Conservation (phyloP, 2,888 invertebrate species). For the Elmis aenea region DNA sequence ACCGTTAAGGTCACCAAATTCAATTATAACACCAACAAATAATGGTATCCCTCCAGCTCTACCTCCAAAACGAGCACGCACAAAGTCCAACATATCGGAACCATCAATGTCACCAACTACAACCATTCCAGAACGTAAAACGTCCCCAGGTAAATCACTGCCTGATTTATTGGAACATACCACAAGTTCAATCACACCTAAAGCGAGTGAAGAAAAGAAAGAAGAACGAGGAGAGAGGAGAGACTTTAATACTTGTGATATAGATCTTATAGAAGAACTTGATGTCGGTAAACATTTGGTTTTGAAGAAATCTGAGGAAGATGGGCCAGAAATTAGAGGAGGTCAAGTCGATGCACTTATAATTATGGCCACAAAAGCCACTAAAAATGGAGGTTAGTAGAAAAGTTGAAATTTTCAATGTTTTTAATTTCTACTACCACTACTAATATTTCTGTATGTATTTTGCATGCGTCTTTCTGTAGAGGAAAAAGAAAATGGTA, state of each 20-base stretch:
- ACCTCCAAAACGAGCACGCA: constrained; percentile 56
- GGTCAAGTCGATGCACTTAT: constrained; percentile 92
- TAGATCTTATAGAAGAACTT: constrained; percentile 70
- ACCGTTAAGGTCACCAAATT: constrained; percentile 27
- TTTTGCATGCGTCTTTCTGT: constrained; percentile 4
- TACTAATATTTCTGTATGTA: too few species aligned
- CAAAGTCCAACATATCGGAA: constrained; percentile 49
- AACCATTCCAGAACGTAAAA: constrained; percentile 14
- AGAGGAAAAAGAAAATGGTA: constrained; percentile 46
- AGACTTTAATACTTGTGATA: constrained; percentile 33
- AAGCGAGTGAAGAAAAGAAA: constrained; percentile 26
- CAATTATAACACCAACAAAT: constrained; percentile 17
- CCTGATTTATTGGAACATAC: constrained; percentile 45
- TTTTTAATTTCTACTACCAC: neutral
- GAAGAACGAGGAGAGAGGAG: constrained; percentile 25
- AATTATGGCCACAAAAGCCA: constrained; percentile 92
- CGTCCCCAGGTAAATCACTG: constrained; percentile 31
- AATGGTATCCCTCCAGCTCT: constrained; percentile 54
- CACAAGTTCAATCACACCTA: constrained; percentile 13
- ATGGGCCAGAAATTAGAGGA: constrained; percentile 88
- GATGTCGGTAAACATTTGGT: constrained; percentile 77
- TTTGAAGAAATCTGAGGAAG: constrained; percentile 73
- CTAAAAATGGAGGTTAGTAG: constrained; percentile 64
- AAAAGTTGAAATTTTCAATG: neutral
- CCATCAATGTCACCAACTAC: constrained; percentile 31